phyloP scores from a whole-genome alignment of 1,140 invertebrate species.

The Bombus breviceps region DNA sequence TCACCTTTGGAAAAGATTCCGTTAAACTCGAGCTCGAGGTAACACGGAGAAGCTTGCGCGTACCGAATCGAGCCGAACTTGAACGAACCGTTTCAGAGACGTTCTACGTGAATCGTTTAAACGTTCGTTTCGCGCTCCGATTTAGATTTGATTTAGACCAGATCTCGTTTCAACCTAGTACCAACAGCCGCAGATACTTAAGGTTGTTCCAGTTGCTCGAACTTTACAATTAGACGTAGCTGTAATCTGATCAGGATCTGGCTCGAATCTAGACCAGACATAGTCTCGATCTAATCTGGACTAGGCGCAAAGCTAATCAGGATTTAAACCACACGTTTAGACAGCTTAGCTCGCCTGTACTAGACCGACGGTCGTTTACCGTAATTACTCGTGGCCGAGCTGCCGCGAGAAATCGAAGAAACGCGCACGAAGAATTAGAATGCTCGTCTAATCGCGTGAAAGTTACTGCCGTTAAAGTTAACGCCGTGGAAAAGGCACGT shows the following conservation, averaged over 20 bases:
- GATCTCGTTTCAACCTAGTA: neutral
- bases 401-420: neutral
- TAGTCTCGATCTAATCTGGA: neutral
- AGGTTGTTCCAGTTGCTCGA: neutral
- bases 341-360: neutral
- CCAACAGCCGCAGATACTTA: neutral
- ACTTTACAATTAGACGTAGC: neutral
- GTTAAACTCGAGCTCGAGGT: too few species aligned
- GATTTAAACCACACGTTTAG: neutral
- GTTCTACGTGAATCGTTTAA: neutral
- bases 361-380: neutral
- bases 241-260: slow-evolving; percentile 7
- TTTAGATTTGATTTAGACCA: neutral
- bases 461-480: too few species aligned
- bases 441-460: too few species aligned
- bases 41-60: too few species aligned
- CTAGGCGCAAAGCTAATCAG: slow-evolving; percentile 10
- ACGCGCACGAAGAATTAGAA: too few species aligned
- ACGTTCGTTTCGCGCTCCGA: neutral
- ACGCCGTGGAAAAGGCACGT: too few species aligned
- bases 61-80: neutral
- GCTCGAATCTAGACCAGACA: neutral
- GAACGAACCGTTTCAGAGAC: neutral
- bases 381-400: neutral
- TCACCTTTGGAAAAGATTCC: too few species aligned